Conservation (phyloP, 2,888 invertebrate species). For the Meteorus colon region DNA sequence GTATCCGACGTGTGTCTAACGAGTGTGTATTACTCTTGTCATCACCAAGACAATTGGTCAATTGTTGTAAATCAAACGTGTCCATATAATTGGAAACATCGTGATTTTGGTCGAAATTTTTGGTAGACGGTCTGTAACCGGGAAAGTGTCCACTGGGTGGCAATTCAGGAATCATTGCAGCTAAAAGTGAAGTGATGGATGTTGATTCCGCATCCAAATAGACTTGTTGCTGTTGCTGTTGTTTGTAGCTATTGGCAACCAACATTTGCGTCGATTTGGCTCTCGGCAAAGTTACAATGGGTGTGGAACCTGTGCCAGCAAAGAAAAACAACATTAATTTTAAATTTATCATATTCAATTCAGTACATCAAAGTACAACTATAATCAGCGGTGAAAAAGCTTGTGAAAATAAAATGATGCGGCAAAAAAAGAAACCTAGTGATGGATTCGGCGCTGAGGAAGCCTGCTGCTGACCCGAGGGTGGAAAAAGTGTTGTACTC, state of each 20-base stretch:
- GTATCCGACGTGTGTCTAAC: slow-evolving; percentile 60
- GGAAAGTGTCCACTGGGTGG: slow-evolving; percentile 64
- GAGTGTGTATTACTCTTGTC: slow-evolving; percentile 58
- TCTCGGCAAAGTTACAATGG: slow-evolving; percentile 67
- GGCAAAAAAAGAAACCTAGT: slow-evolving; percentile 52
- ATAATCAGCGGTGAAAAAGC: slow-evolving; percentile 4
- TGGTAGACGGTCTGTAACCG: slow-evolving; percentile 63
- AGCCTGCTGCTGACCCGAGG: slow-evolving; percentile 65
- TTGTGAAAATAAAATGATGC: slow-evolving; percentile 24
- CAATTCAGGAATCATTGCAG: slow-evolving; percentile 69
- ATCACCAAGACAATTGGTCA: slow-evolving; percentile 59
- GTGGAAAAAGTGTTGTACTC: slow-evolving; percentile 63
- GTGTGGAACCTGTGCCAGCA: slow-evolving; percentile 57
- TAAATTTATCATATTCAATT: background rate
- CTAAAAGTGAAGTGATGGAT: slow-evolving; percentile 69
- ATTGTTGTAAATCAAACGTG: slow-evolving; percentile 61
- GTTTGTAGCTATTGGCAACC: slow-evolving; percentile 58
- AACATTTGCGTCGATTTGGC: slow-evolving; percentile 72
- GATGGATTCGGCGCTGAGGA: slow-evolving; percentile 72
- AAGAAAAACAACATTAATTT: background rate
- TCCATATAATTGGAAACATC: slow-evolving; percentile 59
- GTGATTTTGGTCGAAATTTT: slow-evolving; percentile 57
- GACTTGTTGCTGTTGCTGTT: slow-evolving; percentile 32
- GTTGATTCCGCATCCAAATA: slow-evolving; percentile 56
- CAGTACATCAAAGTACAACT: background rate